Conservation (phyloP, 2,113 vertebrate species). For the Oreamnos americanus region DNA sequence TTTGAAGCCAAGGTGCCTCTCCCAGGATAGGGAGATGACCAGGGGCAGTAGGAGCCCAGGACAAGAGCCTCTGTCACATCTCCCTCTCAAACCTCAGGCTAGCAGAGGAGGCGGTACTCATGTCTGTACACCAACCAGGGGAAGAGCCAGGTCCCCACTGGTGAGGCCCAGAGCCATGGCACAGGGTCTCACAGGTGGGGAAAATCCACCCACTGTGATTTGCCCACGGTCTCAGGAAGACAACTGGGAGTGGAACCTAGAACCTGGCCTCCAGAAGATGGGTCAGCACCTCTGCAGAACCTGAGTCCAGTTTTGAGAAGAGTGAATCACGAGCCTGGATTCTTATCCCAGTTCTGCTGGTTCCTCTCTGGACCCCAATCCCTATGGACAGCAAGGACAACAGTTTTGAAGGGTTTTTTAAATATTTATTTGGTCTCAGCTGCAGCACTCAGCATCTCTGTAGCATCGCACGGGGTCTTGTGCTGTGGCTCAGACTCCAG, state of each 20-base stretch:
- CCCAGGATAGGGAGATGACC: not conserved
- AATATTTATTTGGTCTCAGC: not conserved
- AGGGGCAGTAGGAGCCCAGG: not conserved
- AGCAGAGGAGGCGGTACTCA: not conserved
- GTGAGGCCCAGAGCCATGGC: not conserved
- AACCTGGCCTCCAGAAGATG: not conserved
- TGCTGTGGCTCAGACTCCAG: not conserved
- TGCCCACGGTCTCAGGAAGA: not conserved
- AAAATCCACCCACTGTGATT: not conserved
- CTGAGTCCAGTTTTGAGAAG: slow-evolving; percentile 1
- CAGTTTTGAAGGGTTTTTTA: not conserved
- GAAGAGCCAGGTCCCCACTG: not conserved
- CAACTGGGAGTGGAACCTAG: not conserved
- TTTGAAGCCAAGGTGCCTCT: not conserved
- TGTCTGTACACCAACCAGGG: not conserved
- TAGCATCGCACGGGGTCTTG: not conserved
- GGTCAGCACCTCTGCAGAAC: not conserved
- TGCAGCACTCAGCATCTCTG: not conserved
- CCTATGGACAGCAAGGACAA: not conserved
- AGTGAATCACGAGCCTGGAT: not conserved
- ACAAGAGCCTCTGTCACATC: not conserved
- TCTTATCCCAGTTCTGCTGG: not conserved
- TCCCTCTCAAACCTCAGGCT: not conserved
- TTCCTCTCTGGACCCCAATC: not conserved
- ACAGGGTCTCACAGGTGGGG: not conserved